A percentile compares a stretch with the other conserved stretches of the same genome.
These are phyloP conservation scores for Hoplostethus atlanticus DNA, from an alignment of 2,797 vertebrate genomes.

Conservation along the genomic window DNA sequence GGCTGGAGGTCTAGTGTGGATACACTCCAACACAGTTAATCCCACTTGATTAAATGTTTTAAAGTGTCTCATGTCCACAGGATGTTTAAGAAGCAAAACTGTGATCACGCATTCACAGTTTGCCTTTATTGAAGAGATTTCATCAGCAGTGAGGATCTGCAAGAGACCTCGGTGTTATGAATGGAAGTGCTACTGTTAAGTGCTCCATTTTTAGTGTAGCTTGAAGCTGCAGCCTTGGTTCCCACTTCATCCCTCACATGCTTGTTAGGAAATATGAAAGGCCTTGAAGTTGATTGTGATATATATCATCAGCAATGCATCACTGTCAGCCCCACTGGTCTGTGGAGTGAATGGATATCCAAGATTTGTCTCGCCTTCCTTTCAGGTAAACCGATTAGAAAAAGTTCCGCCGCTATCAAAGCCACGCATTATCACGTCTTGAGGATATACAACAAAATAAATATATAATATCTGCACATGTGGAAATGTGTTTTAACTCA, in stretches of 20 bases:
- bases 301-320: constrained; percentile 57
- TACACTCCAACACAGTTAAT: constrained; percentile 24
- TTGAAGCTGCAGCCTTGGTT: constrained; percentile 34
- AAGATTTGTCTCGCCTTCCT: constrained; percentile 43
- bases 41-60: constrained; percentile 41
- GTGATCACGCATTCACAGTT: no score
- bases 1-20: neutral
- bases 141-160: constrained; percentile 5
- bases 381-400: constrained; percentile 20
- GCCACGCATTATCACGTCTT: constrained; percentile 14
- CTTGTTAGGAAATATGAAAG: constrained; percentile 66
- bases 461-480: constrained; percentile 30
- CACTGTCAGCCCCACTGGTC: constrained; percentile 54
- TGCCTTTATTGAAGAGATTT: constrained; percentile 8
- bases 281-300: constrained; percentile 68
- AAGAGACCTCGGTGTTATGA: constrained; percentile 6
- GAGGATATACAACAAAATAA: constrained; percentile 14
- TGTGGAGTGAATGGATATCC: constrained; percentile 42
- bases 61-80: constrained; percentile 37
- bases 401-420: constrained; percentile 32
- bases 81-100: constrained; percentile 10
- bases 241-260: constrained; percentile 42
- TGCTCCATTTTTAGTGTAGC: constrained; percentile 22
- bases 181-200: constrained; percentile 29
- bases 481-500: constrained; percentile 12